Percentiles rank a stretch among this genome's conserved stretches.
These are phyloP conservation scores for Andrena chrysosceles DNA, from an alignment of 2,888 invertebrate species.

Conservation along the genomic window DNA sequence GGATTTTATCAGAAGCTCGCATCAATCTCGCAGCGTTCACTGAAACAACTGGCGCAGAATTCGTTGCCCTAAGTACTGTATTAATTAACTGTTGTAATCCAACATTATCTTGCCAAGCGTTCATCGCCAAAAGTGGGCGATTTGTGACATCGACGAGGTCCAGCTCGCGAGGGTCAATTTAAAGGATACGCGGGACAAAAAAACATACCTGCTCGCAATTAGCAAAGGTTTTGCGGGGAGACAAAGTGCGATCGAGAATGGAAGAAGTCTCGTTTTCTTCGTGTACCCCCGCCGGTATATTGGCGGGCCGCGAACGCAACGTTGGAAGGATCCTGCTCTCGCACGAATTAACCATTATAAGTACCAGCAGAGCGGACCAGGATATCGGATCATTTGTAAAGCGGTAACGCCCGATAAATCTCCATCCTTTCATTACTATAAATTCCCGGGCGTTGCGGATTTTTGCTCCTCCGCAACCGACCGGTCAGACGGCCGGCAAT, in stretches of 20 bases:
- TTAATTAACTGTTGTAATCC: background rate
- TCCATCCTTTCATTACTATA: constrained; percentile 76
- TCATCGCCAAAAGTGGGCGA: background rate
- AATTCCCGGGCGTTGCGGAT: constrained; percentile 72
- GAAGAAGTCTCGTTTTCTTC: constrained; percentile 37
- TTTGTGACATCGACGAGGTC: background rate
- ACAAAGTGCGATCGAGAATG: constrained; percentile 47
- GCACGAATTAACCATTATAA: constrained; percentile 74
- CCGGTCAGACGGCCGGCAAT: constrained; percentile 68
- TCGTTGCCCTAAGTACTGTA: background rate
- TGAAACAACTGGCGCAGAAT: background rate
- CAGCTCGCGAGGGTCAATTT: constrained; percentile 25
- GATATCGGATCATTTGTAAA: constrained; percentile 74
- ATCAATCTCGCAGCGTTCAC: constrained; percentile 36
- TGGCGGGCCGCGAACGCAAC: constrained; percentile 42
- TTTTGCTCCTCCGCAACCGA: constrained; percentile 64
- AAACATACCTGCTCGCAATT: background rate
- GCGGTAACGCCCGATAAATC: constrained; percentile 73
- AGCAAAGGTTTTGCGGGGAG: constrained; percentile 14
- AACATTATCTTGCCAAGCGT: background rate
- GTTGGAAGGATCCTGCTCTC: constrained; percentile 63
- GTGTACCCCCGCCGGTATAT: constrained; percentile 30
- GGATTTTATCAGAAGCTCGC: constrained; percentile 45
- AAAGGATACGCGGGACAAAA: constrained; percentile 31
- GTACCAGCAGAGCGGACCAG: constrained; percentile 59